phyloP scores from a whole-genome alignment of 2,888 invertebrate species.

The Megaustenia siamemsis region DNA sequence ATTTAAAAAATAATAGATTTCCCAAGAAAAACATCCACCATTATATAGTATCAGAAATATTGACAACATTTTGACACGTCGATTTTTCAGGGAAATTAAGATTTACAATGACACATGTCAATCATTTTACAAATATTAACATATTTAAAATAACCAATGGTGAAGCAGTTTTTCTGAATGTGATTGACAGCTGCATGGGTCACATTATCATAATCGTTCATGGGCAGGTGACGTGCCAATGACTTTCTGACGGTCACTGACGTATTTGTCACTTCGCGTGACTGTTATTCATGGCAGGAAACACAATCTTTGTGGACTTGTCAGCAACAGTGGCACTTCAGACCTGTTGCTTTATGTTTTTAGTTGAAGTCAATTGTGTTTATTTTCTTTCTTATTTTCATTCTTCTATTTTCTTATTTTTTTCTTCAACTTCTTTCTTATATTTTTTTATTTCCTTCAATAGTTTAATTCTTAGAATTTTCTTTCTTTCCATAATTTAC shows the following conservation, averaged over 20 bases:
- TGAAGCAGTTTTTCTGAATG: not conserved
- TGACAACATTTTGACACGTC: not conserved
- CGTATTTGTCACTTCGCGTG: not conserved
- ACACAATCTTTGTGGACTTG: too few species aligned
- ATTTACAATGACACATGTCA: not conserved
- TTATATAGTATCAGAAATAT: too few species aligned
- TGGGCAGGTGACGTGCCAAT: not conserved
- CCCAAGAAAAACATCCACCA: too few species aligned
- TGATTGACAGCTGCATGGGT: not conserved
- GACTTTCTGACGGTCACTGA: not conserved
- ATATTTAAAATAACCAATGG: not conserved
- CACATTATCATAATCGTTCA: not conserved
- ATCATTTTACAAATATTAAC: not conserved
- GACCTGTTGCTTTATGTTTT: not conserved
- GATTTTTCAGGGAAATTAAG: not conserved
- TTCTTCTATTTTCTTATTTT: not conserved
- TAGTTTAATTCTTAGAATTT: too few species aligned
- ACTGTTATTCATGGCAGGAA: not conserved
- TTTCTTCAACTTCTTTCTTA: not conserved
- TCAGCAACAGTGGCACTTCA: not conserved
- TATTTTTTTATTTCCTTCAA: not conserved
- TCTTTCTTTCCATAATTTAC: too few species aligned
- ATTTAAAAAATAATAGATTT: too few species aligned
- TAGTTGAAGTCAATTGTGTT: not conserved
- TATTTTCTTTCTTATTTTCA: not conserved